phyloP scores from a whole-genome alignment of 2,113 vertebrate genomes.

The Psilopsiagon aymara region DNA sequence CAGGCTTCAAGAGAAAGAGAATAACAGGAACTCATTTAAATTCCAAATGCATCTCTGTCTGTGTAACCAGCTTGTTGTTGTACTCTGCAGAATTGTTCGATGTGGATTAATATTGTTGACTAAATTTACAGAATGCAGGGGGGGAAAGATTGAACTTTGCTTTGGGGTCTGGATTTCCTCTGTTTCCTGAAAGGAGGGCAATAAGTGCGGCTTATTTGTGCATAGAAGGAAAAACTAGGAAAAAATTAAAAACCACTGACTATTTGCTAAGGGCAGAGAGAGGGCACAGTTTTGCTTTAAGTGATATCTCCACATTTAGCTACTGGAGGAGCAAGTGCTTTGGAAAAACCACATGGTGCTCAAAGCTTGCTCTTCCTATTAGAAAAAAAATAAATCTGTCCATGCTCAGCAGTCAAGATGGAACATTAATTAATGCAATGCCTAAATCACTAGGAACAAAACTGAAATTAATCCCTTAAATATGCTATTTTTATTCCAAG shows the following conservation, averaged over 20 bases:
- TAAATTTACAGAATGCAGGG: slow-evolving; percentile 30
- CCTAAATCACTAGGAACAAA: slow-evolving; percentile 36
- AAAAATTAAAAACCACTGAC: neutral
- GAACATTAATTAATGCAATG: slow-evolving; percentile 44
- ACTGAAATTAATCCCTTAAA: slow-evolving; percentile 56
- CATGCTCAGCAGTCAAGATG: slow-evolving; percentile 5
- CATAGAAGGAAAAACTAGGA: neutral
- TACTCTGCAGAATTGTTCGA: slow-evolving; percentile 61
- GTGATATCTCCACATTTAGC: slow-evolving; percentile 48
- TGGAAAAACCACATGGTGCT: slow-evolving; percentile 66
- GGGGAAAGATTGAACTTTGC: slow-evolving; percentile 43
- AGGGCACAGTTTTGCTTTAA: slow-evolving; percentile 46
- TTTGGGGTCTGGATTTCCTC: slow-evolving; percentile 31
- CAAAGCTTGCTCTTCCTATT: slow-evolving; percentile 53
- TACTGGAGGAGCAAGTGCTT: slow-evolving; percentile 42
- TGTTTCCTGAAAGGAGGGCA: slow-evolving; percentile 20
- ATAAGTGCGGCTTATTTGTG: slow-evolving; percentile 23
- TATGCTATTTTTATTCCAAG: slow-evolving; percentile 31
- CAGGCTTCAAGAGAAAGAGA: slow-evolving; percentile 51
- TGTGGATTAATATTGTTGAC: slow-evolving; percentile 70
- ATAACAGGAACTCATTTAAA: slow-evolving; percentile 60
- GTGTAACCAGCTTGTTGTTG: slow-evolving; percentile 66
- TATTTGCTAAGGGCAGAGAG: slow-evolving; percentile 30
- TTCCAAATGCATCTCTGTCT: slow-evolving; percentile 42
- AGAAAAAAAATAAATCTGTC: slow-evolving; percentile 63